Evolutionary conservation across 1,140 invertebrate genomes (phyloP), one percentile per base, ranked within the genome.

Genomic region (Sycophaga agraensis): DNA sequence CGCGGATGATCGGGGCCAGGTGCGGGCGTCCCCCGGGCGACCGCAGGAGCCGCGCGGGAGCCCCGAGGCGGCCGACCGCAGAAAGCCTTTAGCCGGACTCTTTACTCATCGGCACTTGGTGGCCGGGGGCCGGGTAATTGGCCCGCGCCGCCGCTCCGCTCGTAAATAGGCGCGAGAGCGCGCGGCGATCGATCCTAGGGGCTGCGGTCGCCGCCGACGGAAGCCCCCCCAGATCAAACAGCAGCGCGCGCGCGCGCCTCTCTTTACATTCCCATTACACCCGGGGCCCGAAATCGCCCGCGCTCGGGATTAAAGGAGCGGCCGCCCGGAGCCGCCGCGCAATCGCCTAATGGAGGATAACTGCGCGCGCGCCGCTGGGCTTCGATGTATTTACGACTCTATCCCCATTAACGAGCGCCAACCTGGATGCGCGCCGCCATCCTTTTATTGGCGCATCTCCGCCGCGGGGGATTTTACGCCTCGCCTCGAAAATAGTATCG

Each of bases 101-200:
- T 51, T 59, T 59, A 51, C 46, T 59, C 46, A 59, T 59, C 57
- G 45, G 56, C 37, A 59, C 56, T 59, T 59, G 34, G 3, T 16
- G n/a, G n/a, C n/a, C 19, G 17, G 16, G 26, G 0, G 9, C 2
- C 6, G 12, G 35, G 46, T 59, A 59, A 59, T 59, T 59, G 57
- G 40, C 12, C 16, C 7, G 11, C 26, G 6, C 31, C 34, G 22
- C 48, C 16, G 28, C 48, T 50, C 35, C 37, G 57, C 42, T 59
- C 57, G 22, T 59, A 59, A 59, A 59, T 59, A 51, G 31, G 35
- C 35, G 9, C 17, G 1, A 22, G 28, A 17, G 35, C 24, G n/a
- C n/a, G n/a, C n/a, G n/a, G n/a, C 43, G 17, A 59, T 50, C 26
- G 35, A 50, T 39, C 35, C 14, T 50, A 6, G 6, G 1, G 5